Evolutionary conservation across 2,113 vertebrate species (phyloP).

Genomic region (Alligator sinensis): DNA sequence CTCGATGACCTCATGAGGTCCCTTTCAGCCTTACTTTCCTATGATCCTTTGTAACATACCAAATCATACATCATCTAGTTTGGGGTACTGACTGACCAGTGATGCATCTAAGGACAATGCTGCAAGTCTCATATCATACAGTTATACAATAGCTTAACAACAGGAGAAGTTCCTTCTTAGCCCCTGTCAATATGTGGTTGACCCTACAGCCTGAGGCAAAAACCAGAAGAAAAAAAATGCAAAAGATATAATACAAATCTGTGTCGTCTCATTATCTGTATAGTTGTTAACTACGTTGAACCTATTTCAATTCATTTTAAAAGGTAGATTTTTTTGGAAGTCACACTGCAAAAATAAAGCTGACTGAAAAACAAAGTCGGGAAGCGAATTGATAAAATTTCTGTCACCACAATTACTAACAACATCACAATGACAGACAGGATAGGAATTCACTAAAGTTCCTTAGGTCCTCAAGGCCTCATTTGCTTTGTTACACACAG

Average conservation of each 20-base stretch:
- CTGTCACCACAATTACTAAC: not conserved
- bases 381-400: not conserved
- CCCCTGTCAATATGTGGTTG: not conserved
- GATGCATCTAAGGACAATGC: not conserved
- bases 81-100: accelerated
- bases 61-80: not conserved
- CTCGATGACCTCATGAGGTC: too few relatives aligned
- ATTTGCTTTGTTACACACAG: not conserved
- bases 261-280: not conserved
- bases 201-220: accelerated
- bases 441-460: not conserved
- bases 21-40: too few relatives aligned
- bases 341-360: not conserved
- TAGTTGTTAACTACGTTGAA: not conserved
- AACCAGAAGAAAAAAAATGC: not conserved
- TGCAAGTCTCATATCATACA: not conserved
- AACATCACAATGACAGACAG: not conserved
- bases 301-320: not conserved
- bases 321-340: not conserved
- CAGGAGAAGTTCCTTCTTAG: not conserved
- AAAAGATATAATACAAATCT: not conserved
- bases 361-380: not conserved
- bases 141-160: not conserved
- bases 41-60: not conserved
- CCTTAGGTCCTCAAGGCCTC: not conserved